phyloP scores from a whole-genome alignment of 2,113 vertebrate genomes.

The Poeciliopsis retropinna region DNA sequence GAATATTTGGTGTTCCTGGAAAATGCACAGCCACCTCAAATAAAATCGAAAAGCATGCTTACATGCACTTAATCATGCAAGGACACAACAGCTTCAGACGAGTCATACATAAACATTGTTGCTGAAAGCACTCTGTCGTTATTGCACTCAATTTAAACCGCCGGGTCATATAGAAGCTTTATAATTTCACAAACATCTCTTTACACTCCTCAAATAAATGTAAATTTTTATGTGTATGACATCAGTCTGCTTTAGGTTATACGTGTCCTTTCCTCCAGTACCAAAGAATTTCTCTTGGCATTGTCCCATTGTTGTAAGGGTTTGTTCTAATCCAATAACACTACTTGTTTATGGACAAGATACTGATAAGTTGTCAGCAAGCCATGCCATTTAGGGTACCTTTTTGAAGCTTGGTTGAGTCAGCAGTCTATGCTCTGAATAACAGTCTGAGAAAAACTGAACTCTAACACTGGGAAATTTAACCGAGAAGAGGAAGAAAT shows the following conservation, averaged over 20 bases:
- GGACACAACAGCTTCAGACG: constrained; percentile 26
- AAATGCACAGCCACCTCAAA: constrained; percentile 8
- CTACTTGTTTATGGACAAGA: constrained; percentile 44
- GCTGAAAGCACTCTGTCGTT: constrained; percentile 13
- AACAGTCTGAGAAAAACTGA: constrained; percentile 19
- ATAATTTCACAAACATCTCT: neutral
- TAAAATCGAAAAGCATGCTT: neutral
- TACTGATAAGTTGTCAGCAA: constrained; percentile 59
- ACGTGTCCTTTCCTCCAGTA: constrained; percentile 1
- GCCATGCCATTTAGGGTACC: constrained; percentile 39
- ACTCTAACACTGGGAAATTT: constrained; percentile 26
- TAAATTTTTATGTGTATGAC: neutral
- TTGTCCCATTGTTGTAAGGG: constrained; percentile 32
- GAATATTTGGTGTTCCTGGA: constrained; percentile 17
- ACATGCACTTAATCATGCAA: constrained; percentile 26
- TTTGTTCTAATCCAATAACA: constrained; percentile 68
- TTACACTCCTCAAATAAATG: neutral
- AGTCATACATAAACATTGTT: constrained; percentile 27
- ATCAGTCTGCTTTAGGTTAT: constrained; percentile 1
- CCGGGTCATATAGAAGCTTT: neutral
- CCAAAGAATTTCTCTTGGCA: constrained; percentile 31
- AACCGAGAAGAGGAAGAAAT: neutral
- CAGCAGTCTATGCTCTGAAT: constrained; percentile 46
- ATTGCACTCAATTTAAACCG: constrained; percentile 1
- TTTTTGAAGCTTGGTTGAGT: constrained; percentile 48